Evolutionary conservation across 2,888 invertebrate species (phyloP), one percentile per base, ranked within the genome.

Genomic region (Limnephilus marmoratus): DNA sequence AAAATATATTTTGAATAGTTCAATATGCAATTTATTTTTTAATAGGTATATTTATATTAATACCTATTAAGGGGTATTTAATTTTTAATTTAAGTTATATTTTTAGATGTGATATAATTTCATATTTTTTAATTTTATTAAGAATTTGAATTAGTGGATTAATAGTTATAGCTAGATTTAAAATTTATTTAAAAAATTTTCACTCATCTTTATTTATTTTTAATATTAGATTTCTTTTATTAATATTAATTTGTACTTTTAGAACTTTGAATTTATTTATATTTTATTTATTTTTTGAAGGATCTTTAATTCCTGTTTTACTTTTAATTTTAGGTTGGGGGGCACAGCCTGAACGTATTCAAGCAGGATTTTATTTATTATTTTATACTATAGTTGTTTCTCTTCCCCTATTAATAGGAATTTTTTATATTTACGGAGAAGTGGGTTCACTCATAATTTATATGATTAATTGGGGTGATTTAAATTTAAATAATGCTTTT

Each of bases 271-370:
- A 96, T 96, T 95, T 97, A 94, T 96, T 97, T 95, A 94, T 96
- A 94, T 97, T 97, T 97, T 97, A 97, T 96, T 95, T 97, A 95
- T 97, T 97, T 96, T 98, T 97, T 97, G 97, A 97, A 92, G 95
- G 96, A 3, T 97, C 97, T 4, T 96, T 97, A 95, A 97, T 97
- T 95, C 97, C 97, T 29, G 97, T 96, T 31, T 96, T 49, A 49
- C 15, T 49, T 4, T 15, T 49, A 13, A 49, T 49, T 49, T 49
- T 49, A 49, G 49, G 49, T 0, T 49, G 49, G 3, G 49, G 49
- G 4, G 49, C 49, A 15, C 49, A 49, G 3, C 49, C 49, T 49
- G 49, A 49, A 15, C 49, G 49, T 49, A 49, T 49, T 49, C 49
- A 49, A 49, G 49, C 49, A 0, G 49, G 49, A 0, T 49, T 49